Evolutionary conservation across 2,888 invertebrate genomes (phyloP).

Genomic region (Xestoiulus laeticollis): DNA sequence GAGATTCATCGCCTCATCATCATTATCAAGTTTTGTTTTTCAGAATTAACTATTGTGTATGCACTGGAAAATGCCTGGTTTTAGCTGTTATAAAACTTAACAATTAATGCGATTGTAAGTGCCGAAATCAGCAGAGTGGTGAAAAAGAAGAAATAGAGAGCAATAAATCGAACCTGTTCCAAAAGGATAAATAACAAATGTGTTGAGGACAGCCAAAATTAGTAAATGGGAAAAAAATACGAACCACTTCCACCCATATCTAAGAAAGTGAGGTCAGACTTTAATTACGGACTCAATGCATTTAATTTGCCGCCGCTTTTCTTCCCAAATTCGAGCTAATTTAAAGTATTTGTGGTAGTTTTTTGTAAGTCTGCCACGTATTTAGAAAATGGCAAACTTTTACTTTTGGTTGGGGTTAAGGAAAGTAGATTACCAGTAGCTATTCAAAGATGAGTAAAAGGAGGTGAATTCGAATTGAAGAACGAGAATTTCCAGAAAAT

Average conservation of each 20-base stretch:
- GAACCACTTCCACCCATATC: neutral
- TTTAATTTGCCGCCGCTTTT: neutral
- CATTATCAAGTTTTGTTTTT: too few relatives aligned
- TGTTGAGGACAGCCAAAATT: neutral
- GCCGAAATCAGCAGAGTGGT: neutral
- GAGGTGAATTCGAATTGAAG: neutral
- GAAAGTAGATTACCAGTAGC: slow-evolving; percentile 15
- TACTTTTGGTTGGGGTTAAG: neutral
- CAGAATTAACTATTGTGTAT: too few relatives aligned
- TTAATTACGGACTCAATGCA: slow-evolving; percentile 14
- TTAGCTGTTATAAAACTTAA: too few relatives aligned
- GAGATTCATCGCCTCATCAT: too few relatives aligned
- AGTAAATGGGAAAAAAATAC: neutral
- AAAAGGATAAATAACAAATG: neutral
- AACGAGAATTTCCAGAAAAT: slow-evolving; percentile 17
- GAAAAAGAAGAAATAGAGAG: neutral
- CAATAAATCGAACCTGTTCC: neutral
- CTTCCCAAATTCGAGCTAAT: neutral
- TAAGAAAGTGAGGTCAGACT: neutral
- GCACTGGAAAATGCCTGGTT: too few relatives aligned
- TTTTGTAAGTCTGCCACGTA: neutral
- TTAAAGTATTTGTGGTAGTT: neutral
- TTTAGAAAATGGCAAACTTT: neutral
- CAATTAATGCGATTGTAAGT: neutral
- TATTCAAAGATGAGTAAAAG: neutral